Percentiles rank a stretch among this genome's conserved stretches.
phyloP scores from a whole-genome alignment of 2,797 vertebrate species.

The Artibeus lituratus region DNA sequence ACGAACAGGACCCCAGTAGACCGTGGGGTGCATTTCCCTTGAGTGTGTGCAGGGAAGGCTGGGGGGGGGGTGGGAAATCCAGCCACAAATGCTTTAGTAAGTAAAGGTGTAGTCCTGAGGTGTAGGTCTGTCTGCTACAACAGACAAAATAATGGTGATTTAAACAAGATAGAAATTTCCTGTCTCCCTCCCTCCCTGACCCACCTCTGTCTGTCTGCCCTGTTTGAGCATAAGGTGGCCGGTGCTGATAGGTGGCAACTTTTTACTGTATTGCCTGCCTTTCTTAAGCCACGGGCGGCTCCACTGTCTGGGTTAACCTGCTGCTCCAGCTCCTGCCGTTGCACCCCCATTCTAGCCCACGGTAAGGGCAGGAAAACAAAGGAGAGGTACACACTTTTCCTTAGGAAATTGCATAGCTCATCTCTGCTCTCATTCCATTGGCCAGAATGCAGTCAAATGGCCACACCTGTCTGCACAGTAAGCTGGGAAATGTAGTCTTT shows the following conservation, averaged over 20 bases:
- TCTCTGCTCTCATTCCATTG: not conserved
- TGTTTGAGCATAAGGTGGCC: not conserved
- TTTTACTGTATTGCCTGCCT: not conserved
- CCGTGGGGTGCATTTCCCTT: fast-evolving
- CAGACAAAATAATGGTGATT: not conserved
- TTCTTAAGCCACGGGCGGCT: not conserved
- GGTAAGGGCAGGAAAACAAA: not conserved
- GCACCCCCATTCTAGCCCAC: not conserved
- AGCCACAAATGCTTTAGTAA: not conserved
- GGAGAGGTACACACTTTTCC: not conserved
- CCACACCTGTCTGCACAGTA: not conserved
- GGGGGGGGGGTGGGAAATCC: not conserved
- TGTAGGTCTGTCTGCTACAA: not conserved
- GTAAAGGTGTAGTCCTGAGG: not conserved
- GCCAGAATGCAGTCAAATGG: not conserved
- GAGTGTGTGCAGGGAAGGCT: not conserved
- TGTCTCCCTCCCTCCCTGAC: not conserved
- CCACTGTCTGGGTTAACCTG: not conserved
- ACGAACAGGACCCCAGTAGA: not conserved
- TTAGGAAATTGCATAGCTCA: not conserved
- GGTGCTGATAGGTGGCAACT: not conserved
- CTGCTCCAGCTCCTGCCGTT: conserved; percentile 30
- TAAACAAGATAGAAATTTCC: not conserved
- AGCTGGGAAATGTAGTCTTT: not conserved
- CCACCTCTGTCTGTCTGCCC: not conserved